These are phyloP conservation scores for Solea senegalensis DNA, from an alignment of 2,113 vertebrate genomes.

Conservation along the genomic window DNA sequence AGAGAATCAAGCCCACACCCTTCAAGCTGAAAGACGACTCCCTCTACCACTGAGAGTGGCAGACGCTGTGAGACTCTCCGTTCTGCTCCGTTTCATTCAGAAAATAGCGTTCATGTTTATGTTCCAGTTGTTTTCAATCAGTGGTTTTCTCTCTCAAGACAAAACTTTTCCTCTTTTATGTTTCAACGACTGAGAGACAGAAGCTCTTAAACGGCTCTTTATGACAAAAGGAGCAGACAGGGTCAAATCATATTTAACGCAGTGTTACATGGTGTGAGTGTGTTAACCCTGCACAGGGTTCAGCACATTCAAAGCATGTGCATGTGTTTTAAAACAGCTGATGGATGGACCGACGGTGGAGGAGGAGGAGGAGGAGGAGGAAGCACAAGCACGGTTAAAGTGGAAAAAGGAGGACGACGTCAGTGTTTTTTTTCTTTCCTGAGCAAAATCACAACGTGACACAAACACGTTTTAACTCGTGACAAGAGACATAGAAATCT, in stretches of 20 bases:
- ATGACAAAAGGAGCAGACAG: not conserved
- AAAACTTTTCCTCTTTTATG: too few species aligned
- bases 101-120: too few species aligned
- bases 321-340: not conserved
- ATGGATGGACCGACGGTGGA: not conserved
- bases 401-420: not conserved
- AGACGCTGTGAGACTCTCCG: too few species aligned
- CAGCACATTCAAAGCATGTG: constrained; percentile 14
- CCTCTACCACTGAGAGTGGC: too few species aligned
- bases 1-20: too few species aligned
- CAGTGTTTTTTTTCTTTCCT: not conserved
- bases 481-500: not conserved
- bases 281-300: constrained; percentile 5
- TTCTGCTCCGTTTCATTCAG: too few species aligned
- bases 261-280: not conserved
- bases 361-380: too few species aligned
- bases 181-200: too few species aligned
- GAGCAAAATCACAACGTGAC: not conserved
- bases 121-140: too few species aligned
- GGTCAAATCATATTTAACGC: not conserved
- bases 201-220: not conserved
- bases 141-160: too few species aligned
- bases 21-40: too few species aligned
- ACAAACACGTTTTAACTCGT: not conserved
- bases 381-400: constrained; percentile 1